Base-by-base conservation (phyloP, 2,113 vertebrate species). In the Lathamus discolor region DNA sequence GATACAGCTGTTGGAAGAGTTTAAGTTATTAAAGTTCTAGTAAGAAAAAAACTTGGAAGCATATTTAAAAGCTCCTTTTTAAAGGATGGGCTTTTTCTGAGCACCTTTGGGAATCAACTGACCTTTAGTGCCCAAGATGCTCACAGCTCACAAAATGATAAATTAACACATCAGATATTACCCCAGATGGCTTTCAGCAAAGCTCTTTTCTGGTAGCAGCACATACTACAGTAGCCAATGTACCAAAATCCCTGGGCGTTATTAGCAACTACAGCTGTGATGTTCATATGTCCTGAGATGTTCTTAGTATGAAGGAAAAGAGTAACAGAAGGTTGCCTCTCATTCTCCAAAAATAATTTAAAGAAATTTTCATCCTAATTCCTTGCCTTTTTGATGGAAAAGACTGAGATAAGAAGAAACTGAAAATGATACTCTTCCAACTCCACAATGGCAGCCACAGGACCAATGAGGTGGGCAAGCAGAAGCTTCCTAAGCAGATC, bases 261-360 rank as follows among this genome's bases (percentile, higher is more conserved):
- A 76, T 33, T 33, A 78, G 23, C 46, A 52, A 19, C 35, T 25
- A 33, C 10, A 76, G 74, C 59, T 70, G 7, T 55, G 85, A 55
- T 2, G 0, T 2, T 7, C 0, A 0, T 15, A 39, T 49, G 75
- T 83, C 41, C 77, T 63, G 57, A 63, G 44, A 10, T 23, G 33
- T 25, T 78, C 61, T 59, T 28, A 57, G 19, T 14, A 52, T 20
- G 37, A 46, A 83, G 49, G 37, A 78, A 80, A 89, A 67, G 24
- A 67, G 16, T 43, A 57, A 33, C 1, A 55, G 61, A 37, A 82
- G 22, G 33, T 41, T 46, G 39, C 17, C 46, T 67, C 43, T 55
- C 33, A 9, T 39, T 41, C 77, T 33, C 68, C 33, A 66, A 92
- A 92, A 78, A 57, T 7, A 62, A n/a, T 41, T 29, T 35, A 61